A percentile compares a stretch with the other conserved stretches of the same genome.
These are phyloP conservation scores for Acipenser transmontanus DNA, from an alignment of 2,797 vertebrate species.

Conservation along the genomic window DNA sequence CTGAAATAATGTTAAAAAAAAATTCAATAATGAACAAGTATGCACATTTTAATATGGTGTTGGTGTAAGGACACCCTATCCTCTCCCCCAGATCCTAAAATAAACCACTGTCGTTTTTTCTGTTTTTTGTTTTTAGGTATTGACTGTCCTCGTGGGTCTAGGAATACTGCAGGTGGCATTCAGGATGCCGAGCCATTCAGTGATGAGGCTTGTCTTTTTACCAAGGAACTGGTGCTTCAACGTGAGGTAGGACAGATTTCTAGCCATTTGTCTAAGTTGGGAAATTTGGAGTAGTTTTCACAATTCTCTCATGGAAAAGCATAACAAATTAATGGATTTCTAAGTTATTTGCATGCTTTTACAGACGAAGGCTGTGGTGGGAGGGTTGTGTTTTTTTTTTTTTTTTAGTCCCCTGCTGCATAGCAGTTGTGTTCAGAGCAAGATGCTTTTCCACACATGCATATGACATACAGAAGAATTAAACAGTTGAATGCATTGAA, in stretches of 20 bases:
- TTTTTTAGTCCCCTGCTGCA: no score
- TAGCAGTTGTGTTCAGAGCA: neutral
- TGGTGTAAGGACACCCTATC: no score
- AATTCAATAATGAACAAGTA: no score
- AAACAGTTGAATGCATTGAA: neutral
- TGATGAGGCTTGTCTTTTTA: conserved; percentile 86
- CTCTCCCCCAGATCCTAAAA: no score
- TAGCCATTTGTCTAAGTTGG: neutral
- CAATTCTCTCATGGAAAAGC: no score
- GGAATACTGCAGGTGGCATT: conserved; percentile 74
- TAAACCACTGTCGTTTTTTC: conserved; percentile 12
- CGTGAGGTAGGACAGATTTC: conserved; percentile 73
- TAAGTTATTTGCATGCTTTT: no score
- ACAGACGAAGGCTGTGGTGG: no score
- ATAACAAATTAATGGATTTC: no score
- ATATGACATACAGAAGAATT: conserved; percentile 7
- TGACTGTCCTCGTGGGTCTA: conserved; percentile 86
- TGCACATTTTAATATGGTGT: no score
- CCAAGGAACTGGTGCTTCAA: conserved; percentile 93
- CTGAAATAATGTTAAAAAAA: no score
- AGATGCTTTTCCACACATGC: conserved; percentile 1
- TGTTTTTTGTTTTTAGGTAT: conserved; percentile 63
- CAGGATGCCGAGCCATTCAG: conserved; percentile 92
- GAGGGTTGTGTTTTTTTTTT: no score
- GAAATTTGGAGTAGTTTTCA: neutral